These are phyloP conservation scores for Xiphorhynchus elegans DNA, from an alignment of 2,113 vertebrate genomes.

Conservation along the genomic window DNA sequence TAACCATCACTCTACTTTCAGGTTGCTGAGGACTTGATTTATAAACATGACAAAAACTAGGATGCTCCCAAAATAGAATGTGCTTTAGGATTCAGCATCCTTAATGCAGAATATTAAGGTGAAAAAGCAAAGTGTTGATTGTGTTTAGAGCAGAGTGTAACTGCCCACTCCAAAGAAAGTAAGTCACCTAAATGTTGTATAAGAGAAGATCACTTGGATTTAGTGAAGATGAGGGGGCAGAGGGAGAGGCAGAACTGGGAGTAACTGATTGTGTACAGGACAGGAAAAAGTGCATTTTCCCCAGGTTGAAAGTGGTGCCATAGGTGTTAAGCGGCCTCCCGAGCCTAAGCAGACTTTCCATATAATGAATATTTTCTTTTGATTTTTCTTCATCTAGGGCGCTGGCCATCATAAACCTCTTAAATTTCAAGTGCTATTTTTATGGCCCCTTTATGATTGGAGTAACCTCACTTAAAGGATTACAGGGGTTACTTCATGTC, in stretches of 20 bases:
- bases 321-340: neutral
- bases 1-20: constrained; percentile 22
- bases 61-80: constrained; percentile 14
- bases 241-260: neutral
- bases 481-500: constrained; percentile 61
- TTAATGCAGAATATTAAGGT: constrained; percentile 5
- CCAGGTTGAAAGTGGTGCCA: neutral
- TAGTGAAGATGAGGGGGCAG: neutral
- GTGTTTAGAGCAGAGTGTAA: neutral
- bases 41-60: neutral
- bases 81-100: neutral
- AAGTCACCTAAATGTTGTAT: neutral
- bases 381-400: neutral
- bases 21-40: constrained; percentile 9
- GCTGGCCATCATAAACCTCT: constrained; percentile 22
- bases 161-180: neutral
- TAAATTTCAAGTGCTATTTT: constrained; percentile 53
- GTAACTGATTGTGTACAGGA: neutral
- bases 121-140: neutral
- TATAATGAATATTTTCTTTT: neutral
- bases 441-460: constrained; percentile 24
- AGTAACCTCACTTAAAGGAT: constrained; percentile 60
- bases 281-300: neutral
- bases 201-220: constrained; percentile 16
- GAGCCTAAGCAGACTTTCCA: neutral